Conservation (phyloP, 2,888 invertebrate genomes). For the Phengaris arion region DNA sequence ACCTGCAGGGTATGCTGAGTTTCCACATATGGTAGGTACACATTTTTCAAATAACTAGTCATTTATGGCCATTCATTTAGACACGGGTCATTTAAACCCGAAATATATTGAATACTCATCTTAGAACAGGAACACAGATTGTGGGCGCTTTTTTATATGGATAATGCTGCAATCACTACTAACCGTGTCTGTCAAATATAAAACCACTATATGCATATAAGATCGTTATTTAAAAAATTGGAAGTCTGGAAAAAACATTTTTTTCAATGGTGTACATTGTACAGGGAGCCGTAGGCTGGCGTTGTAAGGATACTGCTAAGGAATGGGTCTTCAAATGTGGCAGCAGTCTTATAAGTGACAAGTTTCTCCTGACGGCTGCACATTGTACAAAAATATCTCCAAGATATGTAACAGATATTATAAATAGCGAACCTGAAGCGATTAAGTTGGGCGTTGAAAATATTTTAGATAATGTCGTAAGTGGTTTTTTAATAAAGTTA, state of each 20-base stretch:
- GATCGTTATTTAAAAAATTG: no score
- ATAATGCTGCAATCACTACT: no score
- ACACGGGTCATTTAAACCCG: no score
- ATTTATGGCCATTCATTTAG: no score
- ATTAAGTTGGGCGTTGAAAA: conserved; percentile 42
- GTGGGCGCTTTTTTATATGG: no score
- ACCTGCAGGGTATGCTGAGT: no score
- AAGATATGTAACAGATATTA: conserved; percentile 30
- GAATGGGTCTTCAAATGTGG: conserved; percentile 68
- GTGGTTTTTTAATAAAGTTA: neutral
- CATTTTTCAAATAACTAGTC: no score
- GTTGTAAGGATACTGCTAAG: conserved; percentile 29
- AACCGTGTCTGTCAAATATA: no score
- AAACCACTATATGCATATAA: no score
- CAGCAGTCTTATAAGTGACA: conserved; percentile 79
- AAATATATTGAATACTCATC: neutral
- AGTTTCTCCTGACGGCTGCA: conserved; percentile 82
- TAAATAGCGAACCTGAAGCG: conserved; percentile 37
- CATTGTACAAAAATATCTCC: conserved; percentile 65
- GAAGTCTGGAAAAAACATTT: no score
- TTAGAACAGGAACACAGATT: no score
- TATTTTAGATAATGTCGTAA: conserved; percentile 30
- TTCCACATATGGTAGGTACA: no score
- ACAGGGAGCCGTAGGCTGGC: conserved; percentile 45
- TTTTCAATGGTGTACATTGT: neutral